phyloP scores from a whole-genome alignment of 2,113 vertebrate species.

The Lasiurus cinereus region DNA sequence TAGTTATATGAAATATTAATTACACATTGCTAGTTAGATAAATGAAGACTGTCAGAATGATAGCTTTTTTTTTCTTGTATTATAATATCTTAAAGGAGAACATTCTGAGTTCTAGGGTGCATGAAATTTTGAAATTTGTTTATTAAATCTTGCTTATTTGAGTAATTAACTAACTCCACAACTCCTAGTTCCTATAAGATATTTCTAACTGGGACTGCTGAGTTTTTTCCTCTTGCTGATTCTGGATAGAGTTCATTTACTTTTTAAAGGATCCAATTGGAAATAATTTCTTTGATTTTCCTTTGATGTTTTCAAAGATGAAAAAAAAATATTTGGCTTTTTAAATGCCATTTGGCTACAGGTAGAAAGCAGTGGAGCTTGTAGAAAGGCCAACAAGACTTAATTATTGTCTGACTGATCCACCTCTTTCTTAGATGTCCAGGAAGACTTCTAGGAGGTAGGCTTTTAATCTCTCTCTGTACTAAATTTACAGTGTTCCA shows the following conservation, averaged over 20 bases:
- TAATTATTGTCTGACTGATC: slow-evolving; percentile 71
- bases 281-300: slow-evolving; percentile 72
- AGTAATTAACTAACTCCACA: slow-evolving; percentile 62
- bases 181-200: slow-evolving; percentile 24
- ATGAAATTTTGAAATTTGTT: slow-evolving; percentile 58
- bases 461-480: slow-evolving; percentile 53
- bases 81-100: slow-evolving; percentile 60
- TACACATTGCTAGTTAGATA: slow-evolving; percentile 78
- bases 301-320: slow-evolving; percentile 76
- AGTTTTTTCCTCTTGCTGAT: slow-evolving; percentile 39
- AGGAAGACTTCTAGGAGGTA: slow-evolving; percentile 42
- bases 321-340: slow-evolving; percentile 65
- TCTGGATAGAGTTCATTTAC: slow-evolving; percentile 63
- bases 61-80: slow-evolving; percentile 52
- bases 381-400: slow-evolving; percentile 66
- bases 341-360: slow-evolving; percentile 56
- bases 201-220: neutral
- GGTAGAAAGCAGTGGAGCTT: slow-evolving; percentile 59
- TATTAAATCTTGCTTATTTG: slow-evolving; percentile 68
- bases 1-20: slow-evolving; percentile 87
- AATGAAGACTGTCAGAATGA: slow-evolving; percentile 74
- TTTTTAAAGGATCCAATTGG: slow-evolving; percentile 68
- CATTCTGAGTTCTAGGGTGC: slow-evolving; percentile 36
- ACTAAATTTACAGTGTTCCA: slow-evolving; percentile 39
- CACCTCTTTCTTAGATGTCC: slow-evolving; percentile 55